A percentile compares a stretch with the other conserved stretches of the same genome.
Conservation (phyloP, 2,113 vertebrate genomes). For the Chloropsis cyanopogon region DNA sequence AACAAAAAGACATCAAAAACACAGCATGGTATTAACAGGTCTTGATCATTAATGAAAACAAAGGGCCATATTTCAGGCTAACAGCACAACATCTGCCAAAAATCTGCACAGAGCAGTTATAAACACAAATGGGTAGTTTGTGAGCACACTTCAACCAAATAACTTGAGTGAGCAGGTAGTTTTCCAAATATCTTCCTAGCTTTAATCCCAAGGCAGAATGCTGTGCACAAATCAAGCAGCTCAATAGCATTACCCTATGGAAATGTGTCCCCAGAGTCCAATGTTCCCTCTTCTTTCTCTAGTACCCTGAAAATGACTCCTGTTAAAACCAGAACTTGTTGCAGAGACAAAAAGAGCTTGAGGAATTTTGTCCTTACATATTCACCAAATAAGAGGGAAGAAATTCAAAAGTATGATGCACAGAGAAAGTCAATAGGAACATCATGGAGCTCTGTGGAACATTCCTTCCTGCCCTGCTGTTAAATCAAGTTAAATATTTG, state of each 20-base stretch:
- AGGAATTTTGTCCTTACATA: neutral
- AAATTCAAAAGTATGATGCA: neutral
- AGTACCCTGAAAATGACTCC: neutral
- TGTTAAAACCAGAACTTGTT: neutral
- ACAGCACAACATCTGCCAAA: neutral
- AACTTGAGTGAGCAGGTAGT: neutral
- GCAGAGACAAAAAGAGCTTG: neutral
- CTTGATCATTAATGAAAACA: neutral
- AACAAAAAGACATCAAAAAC: neutral
- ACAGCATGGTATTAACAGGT: neutral
- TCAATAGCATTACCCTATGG: conserved; percentile 36
- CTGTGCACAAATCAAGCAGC: conserved; percentile 14
- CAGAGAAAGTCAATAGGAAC: neutral
- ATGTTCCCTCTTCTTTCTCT: conserved; percentile 18
- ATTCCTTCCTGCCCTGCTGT: neutral
- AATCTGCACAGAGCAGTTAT: neutral
- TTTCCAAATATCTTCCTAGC: neutral
- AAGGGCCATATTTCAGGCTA: neutral
- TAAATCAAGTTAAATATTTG: neutral
- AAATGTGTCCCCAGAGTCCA: conserved; percentile 31
- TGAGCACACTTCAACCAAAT: conserved; percentile 1
- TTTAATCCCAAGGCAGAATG: neutral
- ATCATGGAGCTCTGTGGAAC: neutral
- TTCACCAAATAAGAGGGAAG: neutral
- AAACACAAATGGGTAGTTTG: conserved; percentile 16